Base-by-base conservation (phyloP, 2,888 invertebrate species). In the Hydraecia micacea region DNA sequence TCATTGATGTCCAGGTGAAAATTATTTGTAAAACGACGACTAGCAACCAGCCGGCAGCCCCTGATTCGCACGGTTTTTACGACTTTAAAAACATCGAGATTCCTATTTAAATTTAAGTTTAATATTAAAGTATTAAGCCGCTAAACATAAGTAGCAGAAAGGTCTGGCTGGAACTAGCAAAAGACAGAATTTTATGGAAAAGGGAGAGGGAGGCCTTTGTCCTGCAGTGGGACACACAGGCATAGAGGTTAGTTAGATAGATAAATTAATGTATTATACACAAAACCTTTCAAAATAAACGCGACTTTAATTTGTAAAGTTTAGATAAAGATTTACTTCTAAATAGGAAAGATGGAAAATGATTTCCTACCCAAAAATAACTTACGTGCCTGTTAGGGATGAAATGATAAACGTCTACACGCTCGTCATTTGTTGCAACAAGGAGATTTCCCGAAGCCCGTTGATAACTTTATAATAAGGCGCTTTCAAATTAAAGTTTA, bases 1-100 rank as follows among this genome's bases (percentile, higher is more conserved):
- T 99, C 2, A 98, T 98, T 75, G 99, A 99, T 94, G 97, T 99
- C 73, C 98, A 99, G 95, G 97, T 99, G 92, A 85, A 68, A 21
- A 25, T 46, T 0, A 28, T 28, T 46, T 69, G 55, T n/a, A n/a
- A 18, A 69, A 25, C 3, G 9, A n/a, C 9, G 63, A 63, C 63
- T 63, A 63, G 21, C 21, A 32, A 60, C 32, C 18, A 2, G 32
- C 32, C 32, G 32, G 18, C 18, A 2, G 32, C 32, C 32, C 21
- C 9, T 36, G 63, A 9, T 36, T 28, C 7, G 60, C 28, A 28
- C 60, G 15, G 60, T 60, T 6, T 28, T 9, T 62, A 32, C 8
- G 3, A 18, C 32, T 62, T 28, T 58, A 58, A 15, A 55, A n/a
- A 60, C 28, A 60, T 13, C n/a, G n/a, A 58, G n/a, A 28, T 28